These are phyloP conservation scores for Tetragonisca angustula DNA, from an alignment of 2,888 invertebrate species.

Conservation along the genomic window DNA sequence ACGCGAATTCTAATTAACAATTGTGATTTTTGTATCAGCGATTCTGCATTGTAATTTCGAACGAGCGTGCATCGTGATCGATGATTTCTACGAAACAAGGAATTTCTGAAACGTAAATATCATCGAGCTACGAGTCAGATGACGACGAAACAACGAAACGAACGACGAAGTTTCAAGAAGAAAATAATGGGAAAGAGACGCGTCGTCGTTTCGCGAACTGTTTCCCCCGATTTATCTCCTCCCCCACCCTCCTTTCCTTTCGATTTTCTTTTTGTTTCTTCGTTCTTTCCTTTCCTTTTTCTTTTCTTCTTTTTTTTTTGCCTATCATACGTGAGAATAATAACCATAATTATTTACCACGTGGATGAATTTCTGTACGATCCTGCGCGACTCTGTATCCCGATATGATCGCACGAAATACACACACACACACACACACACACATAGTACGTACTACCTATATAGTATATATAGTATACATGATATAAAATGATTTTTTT, in stretches of 20 bases:
- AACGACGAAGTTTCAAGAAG: not conserved
- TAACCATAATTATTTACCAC: slow-evolving; percentile 44
- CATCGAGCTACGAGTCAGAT: not conserved
- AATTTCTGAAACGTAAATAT: not conserved
- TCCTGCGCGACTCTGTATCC: slow-evolving; percentile 47
- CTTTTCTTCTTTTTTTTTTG: not conserved
- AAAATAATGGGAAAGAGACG: not conserved
- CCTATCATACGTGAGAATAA: slow-evolving; percentile 49
- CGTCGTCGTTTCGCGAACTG: not conserved
- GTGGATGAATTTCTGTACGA: slow-evolving; percentile 13
- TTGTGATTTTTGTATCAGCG: not conserved
- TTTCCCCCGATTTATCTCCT: not conserved
- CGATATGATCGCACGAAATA: slow-evolving; percentile 28
- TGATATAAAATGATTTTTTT: slow-evolving; percentile 20
- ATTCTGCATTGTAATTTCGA: not conserved
- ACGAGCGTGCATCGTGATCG: slow-evolving; percentile 23
- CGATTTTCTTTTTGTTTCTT: not conserved
- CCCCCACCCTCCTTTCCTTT: not conserved
- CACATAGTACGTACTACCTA: slow-evolving; percentile 6
- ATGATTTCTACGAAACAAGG: not conserved
- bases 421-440: not conserved
- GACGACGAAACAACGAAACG: not conserved
- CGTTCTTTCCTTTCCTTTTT: not conserved
- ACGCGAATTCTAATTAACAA: not conserved
- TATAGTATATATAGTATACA: slow-evolving; percentile 2